Conservation (phyloP, 92 coral and sea anemone species). For the Desmophyllum pertusum region DNA sequence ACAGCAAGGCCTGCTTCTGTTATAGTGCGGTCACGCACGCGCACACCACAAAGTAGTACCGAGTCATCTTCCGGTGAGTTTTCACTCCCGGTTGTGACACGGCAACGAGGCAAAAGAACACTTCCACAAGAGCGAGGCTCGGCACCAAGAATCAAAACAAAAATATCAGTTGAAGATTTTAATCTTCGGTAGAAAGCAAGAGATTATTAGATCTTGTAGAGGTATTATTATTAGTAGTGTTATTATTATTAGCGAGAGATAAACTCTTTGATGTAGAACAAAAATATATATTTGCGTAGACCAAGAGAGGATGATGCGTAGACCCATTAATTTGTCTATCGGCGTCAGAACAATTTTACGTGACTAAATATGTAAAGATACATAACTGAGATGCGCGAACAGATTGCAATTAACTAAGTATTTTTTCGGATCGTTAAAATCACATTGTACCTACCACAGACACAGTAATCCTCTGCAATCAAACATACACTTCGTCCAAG, state of each 20-base stretch:
- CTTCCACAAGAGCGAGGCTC: conserved; percentile 7
- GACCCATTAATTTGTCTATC: too few relatives aligned
- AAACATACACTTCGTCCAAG: conserved; percentile 8
- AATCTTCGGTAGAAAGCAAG: conserved; percentile 23
- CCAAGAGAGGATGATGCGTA: too few relatives aligned
- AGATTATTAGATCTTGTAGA: too few relatives aligned
- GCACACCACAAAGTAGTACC: conserved; percentile 9
- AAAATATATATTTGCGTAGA: too few relatives aligned
- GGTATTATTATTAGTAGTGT: not conserved
- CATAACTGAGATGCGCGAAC: too few relatives aligned
- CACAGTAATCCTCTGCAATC: not conserved
- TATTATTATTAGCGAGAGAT: too few relatives aligned
- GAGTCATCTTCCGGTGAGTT: conserved; percentile 10
- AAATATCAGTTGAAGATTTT: conserved; percentile 66
- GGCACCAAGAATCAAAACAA: conserved; percentile 24
- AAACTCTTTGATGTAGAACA: too few relatives aligned
- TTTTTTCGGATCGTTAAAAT: too few relatives aligned
- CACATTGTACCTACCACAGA: not conserved
- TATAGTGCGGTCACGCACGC: not conserved
- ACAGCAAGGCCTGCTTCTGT: conserved; percentile 11
- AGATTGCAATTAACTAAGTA: too few relatives aligned
- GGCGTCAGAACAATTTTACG: too few relatives aligned
- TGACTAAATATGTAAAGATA: too few relatives aligned
- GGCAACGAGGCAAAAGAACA: conserved; percentile 28
- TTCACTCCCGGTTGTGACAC: conserved; percentile 20